Evolutionary conservation across 2,797 vertebrate genomes (phyloP), one percentile per base, ranked within the genome.

Genomic region (Thamnophis elegans): DNA sequence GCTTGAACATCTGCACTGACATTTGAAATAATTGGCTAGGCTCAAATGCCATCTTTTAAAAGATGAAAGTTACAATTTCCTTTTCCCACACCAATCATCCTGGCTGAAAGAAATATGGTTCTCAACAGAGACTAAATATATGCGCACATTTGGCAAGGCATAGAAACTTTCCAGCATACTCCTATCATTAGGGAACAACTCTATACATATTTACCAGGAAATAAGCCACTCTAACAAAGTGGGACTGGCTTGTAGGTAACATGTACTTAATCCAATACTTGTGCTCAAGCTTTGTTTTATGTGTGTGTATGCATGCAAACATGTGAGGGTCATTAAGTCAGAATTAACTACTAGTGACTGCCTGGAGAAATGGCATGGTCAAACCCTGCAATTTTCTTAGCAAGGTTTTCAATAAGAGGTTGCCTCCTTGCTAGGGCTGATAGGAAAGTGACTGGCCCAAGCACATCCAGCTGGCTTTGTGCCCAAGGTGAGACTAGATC

Each of bases 11-110:
- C 93, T 94, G 47, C 93, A 92, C 62, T 95, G 90, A 93, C 95
- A 94, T 95, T 96, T 94, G 94, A 95, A 95, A 89, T 93, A 95
- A 96, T 93, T 96, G 89, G 89, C 73, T 85, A 95, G 95, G 90
- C 93, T 94, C 87, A 94, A 95, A 90, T 91, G 28, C 11, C 51
- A 91, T 10, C 22, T 95, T 94, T 95, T 94, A 96, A 93, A 93
- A 88, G 95, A 58, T 91, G 65, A 89, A 93, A 91, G 1, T 92
- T 91, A 89, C 0, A 0, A 91, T 92, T 91, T 9, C 94, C 56
- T 42, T 1, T 89, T 91, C 0, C 0, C 95, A 58, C 0, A 0
- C 85, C n/a, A 58, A 65, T 89, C 86, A 55, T 54, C 20, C 78
- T 56, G 32, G 47, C 22, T 88, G 58, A 58, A 88, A 42, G 73